Percentiles rank a stretch among this genome's conserved stretches.
Conservation (phyloP, 2,113 vertebrate genomes). For the Hassar affinis region DNA sequence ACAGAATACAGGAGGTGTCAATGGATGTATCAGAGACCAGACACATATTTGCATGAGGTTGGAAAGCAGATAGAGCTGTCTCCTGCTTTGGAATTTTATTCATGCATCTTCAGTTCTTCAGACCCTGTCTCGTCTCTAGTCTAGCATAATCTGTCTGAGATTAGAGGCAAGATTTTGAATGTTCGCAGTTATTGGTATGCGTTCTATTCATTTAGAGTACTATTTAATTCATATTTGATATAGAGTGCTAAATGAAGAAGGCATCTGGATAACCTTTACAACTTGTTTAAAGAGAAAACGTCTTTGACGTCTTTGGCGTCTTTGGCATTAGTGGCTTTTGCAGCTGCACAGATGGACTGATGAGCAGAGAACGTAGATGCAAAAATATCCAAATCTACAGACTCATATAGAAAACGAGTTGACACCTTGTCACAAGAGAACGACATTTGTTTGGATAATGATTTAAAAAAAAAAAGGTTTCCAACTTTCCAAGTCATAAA, state of each 20-base stretch:
- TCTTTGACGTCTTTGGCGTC: neutral
- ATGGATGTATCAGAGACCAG: conserved; percentile 57
- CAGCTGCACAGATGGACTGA: neutral
- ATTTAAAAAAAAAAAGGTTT: conserved; percentile 1
- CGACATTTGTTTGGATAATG: neutral
- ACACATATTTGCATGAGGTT: conserved; percentile 47
- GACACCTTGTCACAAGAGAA: neutral
- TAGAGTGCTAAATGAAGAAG: conserved; percentile 13
- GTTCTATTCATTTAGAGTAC: conserved; percentile 41
- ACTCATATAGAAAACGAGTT: neutral
- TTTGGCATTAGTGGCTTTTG: too few relatives aligned
- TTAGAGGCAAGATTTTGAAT: neutral
- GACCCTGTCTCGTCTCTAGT: neutral
- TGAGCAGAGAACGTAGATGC: neutral
- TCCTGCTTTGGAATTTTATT: neutral
- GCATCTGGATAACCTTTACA: neutral
- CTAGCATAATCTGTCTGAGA: neutral
- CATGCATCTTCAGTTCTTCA: neutral
- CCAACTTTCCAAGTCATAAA: conserved; percentile 16
- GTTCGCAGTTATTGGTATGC: conserved; percentile 35
- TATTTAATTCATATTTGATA: conserved; percentile 46
- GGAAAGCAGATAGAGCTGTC: conserved; percentile 16
- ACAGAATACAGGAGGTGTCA: conserved; percentile 71
- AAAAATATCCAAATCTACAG: neutral
- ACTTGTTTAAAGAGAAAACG: too few relatives aligned